Evolutionary conservation across 2,113 vertebrate genomes (phyloP), one percentile per base, ranked within the genome.

Genomic region (Noturus placidus): DNA sequence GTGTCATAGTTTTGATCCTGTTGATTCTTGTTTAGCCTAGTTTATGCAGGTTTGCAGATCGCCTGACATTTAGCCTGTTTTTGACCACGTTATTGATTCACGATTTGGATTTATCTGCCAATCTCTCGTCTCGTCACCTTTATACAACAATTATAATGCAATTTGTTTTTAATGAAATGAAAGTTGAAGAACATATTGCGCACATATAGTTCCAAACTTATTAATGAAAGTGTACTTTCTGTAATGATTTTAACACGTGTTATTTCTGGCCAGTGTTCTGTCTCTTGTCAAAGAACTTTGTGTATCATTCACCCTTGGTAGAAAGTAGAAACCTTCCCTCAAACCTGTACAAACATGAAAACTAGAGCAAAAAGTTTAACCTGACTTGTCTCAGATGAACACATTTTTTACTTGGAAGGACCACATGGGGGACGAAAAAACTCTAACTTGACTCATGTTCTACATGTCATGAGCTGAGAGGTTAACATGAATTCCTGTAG

Each of bases 401-500:
- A 87, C 70, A 56, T 84, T 91, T 76, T 67, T 14, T 77, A 38
- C 54, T 70, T 38, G 76, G 52, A 87, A 89, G 78, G 85, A 87
- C 78, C 85, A 38, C 30, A 74, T 17, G 59, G 46, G 76, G 61
- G 74, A 76, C 54, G 33, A 79, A 33, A 25, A 65, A 65, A 86
- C 85, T 83, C 77, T 83, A 84, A 89, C 56, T 25, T 54, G 25
- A 56, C 30, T 61, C 50, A 52, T 33, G 54, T 74, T 57, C 85
- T 89, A 38, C 56, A 61, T 69, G 76, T 25, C 59, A 79, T 52
- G 85, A 89, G 61, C 81, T 84, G 69, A 54, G 76, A 88, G 74
- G 80, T 84, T 87, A 89, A 89, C 88, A 81, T 70, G 92, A 89
- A 91, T 91, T 93, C 89, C 90, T 83, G 84, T 87, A 87, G 87